These are phyloP conservation scores for Vanessa tameamea DNA, from an alignment of 1,140 invertebrate species.

Conservation along the genomic window DNA sequence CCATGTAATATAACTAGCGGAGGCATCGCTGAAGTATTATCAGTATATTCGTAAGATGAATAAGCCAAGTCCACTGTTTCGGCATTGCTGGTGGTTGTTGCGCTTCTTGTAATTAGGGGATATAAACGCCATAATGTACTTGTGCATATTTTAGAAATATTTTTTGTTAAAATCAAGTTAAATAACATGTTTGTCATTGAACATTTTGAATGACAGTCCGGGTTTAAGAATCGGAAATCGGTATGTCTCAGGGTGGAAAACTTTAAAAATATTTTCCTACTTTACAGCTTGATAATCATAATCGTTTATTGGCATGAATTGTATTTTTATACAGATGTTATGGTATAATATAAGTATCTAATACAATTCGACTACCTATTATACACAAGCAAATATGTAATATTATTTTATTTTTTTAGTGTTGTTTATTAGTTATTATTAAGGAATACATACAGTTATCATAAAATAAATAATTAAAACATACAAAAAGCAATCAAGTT, in stretches of 20 bases:
- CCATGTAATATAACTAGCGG: conserved; percentile 95
- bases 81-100: conserved; percentile 33
- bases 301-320: no score
- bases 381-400: no score
- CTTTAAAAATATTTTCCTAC: not conserved
- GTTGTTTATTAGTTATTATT: no score
- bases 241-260: not conserved
- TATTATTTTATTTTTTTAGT: no score
- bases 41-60: conserved; percentile 72
- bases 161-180: conserved; percentile 44
- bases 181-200: conserved; percentile 56
- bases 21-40: conserved; percentile 48
- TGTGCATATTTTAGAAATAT: conserved; percentile 32
- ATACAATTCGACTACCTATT: no score
- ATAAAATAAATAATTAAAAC: no score
- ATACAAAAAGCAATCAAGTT: no score
- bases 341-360: no score
- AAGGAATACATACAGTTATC: no score
- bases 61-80: conserved; percentile 75
- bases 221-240: not conserved
- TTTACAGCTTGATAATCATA: no score
- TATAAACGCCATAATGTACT: conserved; percentile 28
- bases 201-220: not conserved
- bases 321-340: no score
- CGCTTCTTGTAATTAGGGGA: not conserved